These are phyloP conservation scores for Drosophila multiciliata DNA, from an alignment of 2,888 invertebrate species.

Conservation along the genomic window DNA sequence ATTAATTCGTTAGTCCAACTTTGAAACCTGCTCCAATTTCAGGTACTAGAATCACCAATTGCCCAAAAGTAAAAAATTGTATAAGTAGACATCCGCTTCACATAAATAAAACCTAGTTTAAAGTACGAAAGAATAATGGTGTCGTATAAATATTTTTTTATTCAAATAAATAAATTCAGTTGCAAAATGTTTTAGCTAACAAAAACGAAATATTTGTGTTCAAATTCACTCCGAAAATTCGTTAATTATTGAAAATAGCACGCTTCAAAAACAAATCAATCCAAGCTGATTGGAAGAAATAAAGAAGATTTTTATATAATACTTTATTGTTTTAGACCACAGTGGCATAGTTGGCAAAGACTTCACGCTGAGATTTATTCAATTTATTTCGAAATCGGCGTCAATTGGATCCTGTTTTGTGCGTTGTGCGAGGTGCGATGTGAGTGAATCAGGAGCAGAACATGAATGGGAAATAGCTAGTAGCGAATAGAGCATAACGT, in stretches of 20 bases:
- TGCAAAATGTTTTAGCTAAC: not conserved
- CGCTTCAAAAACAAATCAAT: not conserved
- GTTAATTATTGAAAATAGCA: not conserved
- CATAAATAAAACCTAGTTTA: not conserved
- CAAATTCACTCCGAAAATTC: not conserved
- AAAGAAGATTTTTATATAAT: not conserved
- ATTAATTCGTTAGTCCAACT: too few species aligned
- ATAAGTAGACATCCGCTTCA: not conserved
- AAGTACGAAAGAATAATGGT: not conserved
- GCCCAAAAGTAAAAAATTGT: not conserved
- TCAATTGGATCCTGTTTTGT: conserved; percentile 56
- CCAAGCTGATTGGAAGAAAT: not conserved
- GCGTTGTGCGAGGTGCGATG: not conserved
- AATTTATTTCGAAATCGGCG: conserved; percentile 75
- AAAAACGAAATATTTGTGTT: not conserved
- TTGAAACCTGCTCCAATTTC: too few species aligned
- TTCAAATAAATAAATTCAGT: not conserved
- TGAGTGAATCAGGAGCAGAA: not conserved
- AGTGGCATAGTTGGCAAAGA: conserved; percentile 44
- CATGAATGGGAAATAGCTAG: not conserved
- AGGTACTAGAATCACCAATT: not conserved
- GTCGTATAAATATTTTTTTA: not conserved
- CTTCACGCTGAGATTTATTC: conserved; percentile 75
- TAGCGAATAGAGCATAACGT: conserved; percentile 8
- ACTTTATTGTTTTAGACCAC: conserved; percentile 14